These are phyloP conservation scores for Margaritifera margaritifera DNA, from an alignment of 2,888 invertebrate genomes.

Conservation along the genomic window DNA sequence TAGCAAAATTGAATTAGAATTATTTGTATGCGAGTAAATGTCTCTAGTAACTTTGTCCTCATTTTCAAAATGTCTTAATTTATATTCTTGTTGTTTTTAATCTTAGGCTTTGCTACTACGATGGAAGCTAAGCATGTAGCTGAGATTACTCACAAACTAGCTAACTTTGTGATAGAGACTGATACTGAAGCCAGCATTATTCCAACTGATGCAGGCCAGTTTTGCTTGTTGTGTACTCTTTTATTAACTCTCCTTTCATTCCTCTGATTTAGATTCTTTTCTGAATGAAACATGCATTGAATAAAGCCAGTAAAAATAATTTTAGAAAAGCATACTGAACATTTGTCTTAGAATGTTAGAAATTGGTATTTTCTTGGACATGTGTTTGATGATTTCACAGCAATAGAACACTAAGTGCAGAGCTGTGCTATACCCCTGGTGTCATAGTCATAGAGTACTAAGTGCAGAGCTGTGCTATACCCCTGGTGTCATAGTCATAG, in stretches of 20 bases:
- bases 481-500: too few species aligned
- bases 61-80: too few species aligned
- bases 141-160: conserved; percentile 71
- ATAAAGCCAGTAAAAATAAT: not conserved
- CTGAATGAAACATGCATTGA: too few species aligned
- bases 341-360: not conserved
- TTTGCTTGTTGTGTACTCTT: not conserved
- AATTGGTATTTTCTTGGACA: not conserved
- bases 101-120: conserved; percentile 51
- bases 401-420: too few species aligned
- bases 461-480: too few species aligned
- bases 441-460: too few species aligned
- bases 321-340: not conserved
- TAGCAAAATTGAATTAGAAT: too few species aligned
- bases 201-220: conserved; percentile 67
- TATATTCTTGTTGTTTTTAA: too few species aligned
- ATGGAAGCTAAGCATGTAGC: conserved; percentile 67
- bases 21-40: too few species aligned
- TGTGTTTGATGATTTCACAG: conserved; percentile 4
- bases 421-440: too few species aligned
- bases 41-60: conserved; percentile 16
- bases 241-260: not conserved
- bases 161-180: conserved; percentile 72
- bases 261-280: too few species aligned
- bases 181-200: conserved; percentile 69